These are phyloP conservation scores for Atta colombica DNA, from an alignment of 1,140 invertebrate genomes.

Conservation along the genomic window DNA sequence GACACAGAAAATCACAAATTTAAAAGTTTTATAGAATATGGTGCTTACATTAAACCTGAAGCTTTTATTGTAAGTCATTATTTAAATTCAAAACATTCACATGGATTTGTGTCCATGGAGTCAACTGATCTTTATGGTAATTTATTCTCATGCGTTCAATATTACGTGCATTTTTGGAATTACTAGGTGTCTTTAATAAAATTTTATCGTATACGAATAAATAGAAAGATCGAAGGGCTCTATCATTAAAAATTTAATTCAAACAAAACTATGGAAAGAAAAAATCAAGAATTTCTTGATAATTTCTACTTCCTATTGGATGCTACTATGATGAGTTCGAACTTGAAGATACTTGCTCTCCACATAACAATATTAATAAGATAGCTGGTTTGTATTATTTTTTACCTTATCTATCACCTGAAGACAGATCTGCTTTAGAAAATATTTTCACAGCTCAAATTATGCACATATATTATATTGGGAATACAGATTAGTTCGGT, in stretches of 20 bases:
- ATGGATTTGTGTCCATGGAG: not conserved
- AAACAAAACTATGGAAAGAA: not conserved
- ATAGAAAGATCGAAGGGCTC: not conserved
- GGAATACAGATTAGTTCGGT: too few species aligned
- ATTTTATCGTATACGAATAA: not conserved
- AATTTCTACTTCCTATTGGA: not conserved
- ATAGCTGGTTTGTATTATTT: conserved; percentile 2
- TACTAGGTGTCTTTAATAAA: conserved; percentile 3
- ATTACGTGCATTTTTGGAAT: conserved; percentile 11
- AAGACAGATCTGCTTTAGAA: not conserved
- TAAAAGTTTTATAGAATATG: not conserved
- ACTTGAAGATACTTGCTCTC: not conserved
- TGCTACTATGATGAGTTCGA: not conserved
- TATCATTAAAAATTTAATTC: conserved; percentile 1
- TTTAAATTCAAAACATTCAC: not conserved
- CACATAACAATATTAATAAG: not conserved
- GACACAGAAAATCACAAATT: not conserved
- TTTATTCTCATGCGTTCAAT: not conserved
- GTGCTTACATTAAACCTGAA: conserved; percentile 7
- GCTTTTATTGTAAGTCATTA: not conserved
- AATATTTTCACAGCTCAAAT: conserved; percentile 6
- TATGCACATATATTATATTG: not conserved
- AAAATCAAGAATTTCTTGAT: not conserved
- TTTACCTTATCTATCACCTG: not conserved
- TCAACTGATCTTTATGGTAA: not conserved